Conservation (phyloP, 2,797 vertebrate genomes). For the Cirrhinus mrigala region DNA sequence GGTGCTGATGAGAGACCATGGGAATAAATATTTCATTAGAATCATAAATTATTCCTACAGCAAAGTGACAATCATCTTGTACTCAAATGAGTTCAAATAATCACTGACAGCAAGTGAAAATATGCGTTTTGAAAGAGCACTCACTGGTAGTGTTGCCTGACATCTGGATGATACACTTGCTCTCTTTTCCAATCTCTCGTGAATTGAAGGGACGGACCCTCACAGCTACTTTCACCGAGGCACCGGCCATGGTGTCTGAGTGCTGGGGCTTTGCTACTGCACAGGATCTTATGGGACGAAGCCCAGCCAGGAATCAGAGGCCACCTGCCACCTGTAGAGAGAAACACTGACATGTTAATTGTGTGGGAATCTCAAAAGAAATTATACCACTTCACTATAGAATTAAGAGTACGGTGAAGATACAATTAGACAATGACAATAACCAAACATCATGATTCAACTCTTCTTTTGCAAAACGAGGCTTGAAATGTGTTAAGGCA, state of each 20-base stretch:
- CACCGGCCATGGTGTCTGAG: slow-evolving; percentile 84
- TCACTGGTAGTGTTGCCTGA: slow-evolving; percentile 97
- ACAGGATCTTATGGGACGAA: slow-evolving; percentile 59
- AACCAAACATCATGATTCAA: background rate
- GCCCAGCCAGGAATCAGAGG: slow-evolving; percentile 62
- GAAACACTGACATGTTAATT: background rate
- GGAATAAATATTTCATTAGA: slow-evolving; percentile 54
- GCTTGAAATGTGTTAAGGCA: background rate
- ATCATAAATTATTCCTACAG: slow-evolving; percentile 51
- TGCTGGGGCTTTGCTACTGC: slow-evolving; percentile 33
- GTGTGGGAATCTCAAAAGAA: background rate
- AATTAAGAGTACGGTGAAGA: background rate
- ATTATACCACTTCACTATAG: background rate
- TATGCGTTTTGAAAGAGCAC: slow-evolving; percentile 66
- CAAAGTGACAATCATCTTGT: slow-evolving; percentile 23
- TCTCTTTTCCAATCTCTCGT: slow-evolving; percentile 92
- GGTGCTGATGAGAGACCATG: slow-evolving; percentile 14
- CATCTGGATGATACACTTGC: slow-evolving; percentile 99
- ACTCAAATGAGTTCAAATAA: background rate
- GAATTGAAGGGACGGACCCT: slow-evolving; percentile 98
- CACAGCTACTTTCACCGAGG: slow-evolving; percentile 97
- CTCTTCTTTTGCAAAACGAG: background rate
- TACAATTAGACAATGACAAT: too few species aligned
- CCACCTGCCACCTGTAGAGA: slow-evolving; percentile 68
- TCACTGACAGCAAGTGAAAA: background rate